These are phyloP conservation scores for Puffinus mauretanicus DNA, from an alignment of 2,113 vertebrate genomes.

Conservation along the genomic window DNA sequence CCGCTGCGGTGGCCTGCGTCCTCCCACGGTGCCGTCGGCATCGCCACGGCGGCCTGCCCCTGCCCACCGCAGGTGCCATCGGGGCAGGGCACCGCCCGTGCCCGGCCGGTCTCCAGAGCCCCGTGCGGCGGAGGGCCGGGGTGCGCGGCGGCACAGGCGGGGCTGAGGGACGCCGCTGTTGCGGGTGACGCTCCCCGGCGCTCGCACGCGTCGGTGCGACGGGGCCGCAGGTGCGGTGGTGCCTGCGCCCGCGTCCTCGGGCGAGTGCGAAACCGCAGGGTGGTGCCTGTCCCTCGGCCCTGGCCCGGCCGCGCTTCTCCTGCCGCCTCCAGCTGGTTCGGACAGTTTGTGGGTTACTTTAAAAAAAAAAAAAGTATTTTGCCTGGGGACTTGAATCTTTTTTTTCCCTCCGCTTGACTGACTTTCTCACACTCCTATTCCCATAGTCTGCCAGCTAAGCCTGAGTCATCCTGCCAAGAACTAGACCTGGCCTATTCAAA, in stretches of 20 bases:
- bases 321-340: not conserved
- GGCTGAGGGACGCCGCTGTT: not conserved
- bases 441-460: slow-evolving; percentile 77
- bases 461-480: slow-evolving; percentile 80
- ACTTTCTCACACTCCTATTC: slow-evolving; percentile 95
- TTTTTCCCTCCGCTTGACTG: slow-evolving; percentile 76
- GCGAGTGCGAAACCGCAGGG: not conserved
- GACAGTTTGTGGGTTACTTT: slow-evolving; percentile 14
- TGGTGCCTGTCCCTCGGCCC: not conserved
- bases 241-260: not conserved
- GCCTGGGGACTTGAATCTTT: slow-evolving; percentile 45
- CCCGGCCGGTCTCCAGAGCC: no score
- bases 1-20: no score
- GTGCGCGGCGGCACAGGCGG: not conserved
- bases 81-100: no score
- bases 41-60: no score
- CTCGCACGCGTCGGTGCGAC: not conserved
- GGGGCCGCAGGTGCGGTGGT: not conserved
- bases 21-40: no score
- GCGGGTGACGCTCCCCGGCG: not conserved
- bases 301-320: not conserved
- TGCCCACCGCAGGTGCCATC: no score
- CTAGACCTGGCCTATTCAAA: slow-evolving; percentile 73
- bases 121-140: no score
- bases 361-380: slow-evolving; percentile 50